Evolutionary conservation across 2,113 vertebrate genomes (phyloP).

Genomic region (Clinocottus analis): DNA sequence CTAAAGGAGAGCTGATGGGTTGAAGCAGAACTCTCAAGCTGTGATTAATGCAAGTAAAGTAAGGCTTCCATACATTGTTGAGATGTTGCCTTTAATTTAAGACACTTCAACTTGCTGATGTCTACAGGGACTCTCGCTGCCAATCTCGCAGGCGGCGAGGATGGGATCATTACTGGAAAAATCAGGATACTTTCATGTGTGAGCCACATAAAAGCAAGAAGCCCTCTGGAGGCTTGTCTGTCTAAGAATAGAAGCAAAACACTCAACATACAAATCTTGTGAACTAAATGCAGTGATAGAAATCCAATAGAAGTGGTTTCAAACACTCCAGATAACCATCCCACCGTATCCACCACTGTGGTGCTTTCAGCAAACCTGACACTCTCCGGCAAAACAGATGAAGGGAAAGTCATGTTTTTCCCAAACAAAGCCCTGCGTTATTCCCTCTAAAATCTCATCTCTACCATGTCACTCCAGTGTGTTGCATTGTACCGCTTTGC

Average conservation of each 20-base stretch:
- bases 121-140: conserved; percentile 51
- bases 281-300: conserved; percentile 51
- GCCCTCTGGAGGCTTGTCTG: conserved; percentile 52
- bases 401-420: conserved; percentile 14
- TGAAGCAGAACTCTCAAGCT: conserved; percentile 39
- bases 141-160: conserved; percentile 52
- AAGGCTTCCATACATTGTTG: conserved; percentile 28
- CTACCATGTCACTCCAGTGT: background rate
- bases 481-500: background rate
- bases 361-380: conserved; percentile 16
- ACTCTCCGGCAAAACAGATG: conserved; percentile 26
- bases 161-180: conserved; percentile 71
- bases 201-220: conserved; percentile 64
- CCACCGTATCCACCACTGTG: conserved; percentile 9
- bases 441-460: conserved; percentile 20
- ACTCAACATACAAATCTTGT: conserved; percentile 53
- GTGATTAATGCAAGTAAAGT: conserved; percentile 47
- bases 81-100: conserved; percentile 49
- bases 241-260: conserved; percentile 69
- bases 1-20: conserved; percentile 16
- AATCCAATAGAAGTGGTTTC: conserved; percentile 59
- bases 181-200: conserved; percentile 63
- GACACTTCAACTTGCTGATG: conserved; percentile 18
- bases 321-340: conserved; percentile 41
- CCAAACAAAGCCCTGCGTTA: conserved; percentile 2